Evolutionary conservation across 2,888 invertebrate species (phyloP), one percentile per base, ranked within the genome.

Genomic region (Synergus japonicus): DNA sequence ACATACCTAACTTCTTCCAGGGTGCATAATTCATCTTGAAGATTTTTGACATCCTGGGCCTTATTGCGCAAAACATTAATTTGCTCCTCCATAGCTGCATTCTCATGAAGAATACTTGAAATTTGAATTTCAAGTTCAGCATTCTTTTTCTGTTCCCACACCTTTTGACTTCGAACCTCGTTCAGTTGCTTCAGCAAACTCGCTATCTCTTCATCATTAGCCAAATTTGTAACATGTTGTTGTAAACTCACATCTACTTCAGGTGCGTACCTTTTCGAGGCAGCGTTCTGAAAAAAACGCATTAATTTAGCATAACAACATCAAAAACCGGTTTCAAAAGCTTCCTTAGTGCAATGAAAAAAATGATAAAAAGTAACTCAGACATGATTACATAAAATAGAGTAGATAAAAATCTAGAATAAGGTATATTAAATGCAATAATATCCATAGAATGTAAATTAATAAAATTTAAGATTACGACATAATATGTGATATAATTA

Each of bases 1-100:
- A 78, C 91, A 91, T 93, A 96, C 96, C 97, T 95, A 86, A 97
- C 96, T 96, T 97, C 97, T 90, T 97, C 97, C 86, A 97, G 94
- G 84, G 96, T 96, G 78, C 95, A 95, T 88, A 97, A 95, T 92
- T 97, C 97, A 88, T 97, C 97, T 86, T 97, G 97, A 92, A 96
- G 95, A 78, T 95, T 96, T 91, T 96, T 96, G 91, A 96, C 95
- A 89, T 96, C 96, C 85, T 96, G 95, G 77, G 96, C 96, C 89
- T 94, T 94, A 85, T 94, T 94, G 83, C 94, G 94, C 93, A 94
- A 93, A 85, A 94, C 93, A 85, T 94, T 93, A 83, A 96, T 90
- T 88, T 96, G 95, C 79, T 95, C 95, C 86, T 96, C 96, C 85
- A 96, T 92, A 85, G 94, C 93, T 83, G 94, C 94, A 89, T 96